These are phyloP conservation scores for Sitophilus oryzae DNA, from an alignment of 1,140 invertebrate species.

Conservation along the genomic window DNA sequence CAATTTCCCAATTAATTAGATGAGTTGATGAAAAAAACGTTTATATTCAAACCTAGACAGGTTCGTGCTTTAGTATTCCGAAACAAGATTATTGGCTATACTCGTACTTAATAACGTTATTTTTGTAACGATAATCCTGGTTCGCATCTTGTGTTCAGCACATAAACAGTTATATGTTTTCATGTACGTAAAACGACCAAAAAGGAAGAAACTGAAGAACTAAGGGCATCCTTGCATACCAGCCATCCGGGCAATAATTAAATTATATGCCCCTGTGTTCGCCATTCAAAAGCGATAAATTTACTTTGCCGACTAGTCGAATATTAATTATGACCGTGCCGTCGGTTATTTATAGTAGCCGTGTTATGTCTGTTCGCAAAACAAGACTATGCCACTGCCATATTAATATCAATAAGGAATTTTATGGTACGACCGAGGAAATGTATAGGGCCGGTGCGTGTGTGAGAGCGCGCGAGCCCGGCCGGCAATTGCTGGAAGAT, in stretches of 20 bases:
- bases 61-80: too few species aligned
- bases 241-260: constrained; percentile 20
- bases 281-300: constrained; percentile 20
- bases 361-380: constrained; percentile 9
- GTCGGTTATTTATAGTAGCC: constrained; percentile 24
- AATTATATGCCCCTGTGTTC: constrained; percentile 23
- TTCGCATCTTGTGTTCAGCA: neutral
- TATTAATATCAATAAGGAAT: neutral
- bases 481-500: neutral
- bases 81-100: too few species aligned
- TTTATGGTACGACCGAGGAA: constrained; percentile 11
- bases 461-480: too few species aligned
- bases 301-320: constrained; percentile 14
- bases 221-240: constrained; percentile 7
- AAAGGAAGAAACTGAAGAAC: constrained; percentile 1
- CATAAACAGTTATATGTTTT: neutral
- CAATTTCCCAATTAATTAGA: too few species aligned
- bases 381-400: constrained; percentile 20
- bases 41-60: too few species aligned
- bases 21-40: too few species aligned
- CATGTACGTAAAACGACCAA: neutral
- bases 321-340: constrained; percentile 22
- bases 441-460: constrained; percentile 1
- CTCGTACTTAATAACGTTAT: too few species aligned
- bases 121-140: too few species aligned